Percentiles rank a stretch among this genome's conserved stretches.
Conservation (phyloP, 1,140 invertebrate genomes). For the Rhopalosiphum padi region DNA sequence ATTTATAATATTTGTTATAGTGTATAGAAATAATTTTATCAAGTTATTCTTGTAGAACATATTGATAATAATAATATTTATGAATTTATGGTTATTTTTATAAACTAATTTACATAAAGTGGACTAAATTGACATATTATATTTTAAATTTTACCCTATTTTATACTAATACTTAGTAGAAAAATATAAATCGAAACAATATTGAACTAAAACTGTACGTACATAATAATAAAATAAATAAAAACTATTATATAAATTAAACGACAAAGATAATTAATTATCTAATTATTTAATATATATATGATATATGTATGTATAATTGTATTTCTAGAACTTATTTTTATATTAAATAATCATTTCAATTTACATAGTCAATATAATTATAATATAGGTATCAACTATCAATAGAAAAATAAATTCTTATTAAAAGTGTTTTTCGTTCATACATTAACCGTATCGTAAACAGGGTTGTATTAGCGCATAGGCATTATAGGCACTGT, state of each 20-base stretch:
- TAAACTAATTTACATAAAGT: background rate
- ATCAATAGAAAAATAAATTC: background rate
- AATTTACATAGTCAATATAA: background rate
- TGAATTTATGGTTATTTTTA: background rate
- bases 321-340: background rate
- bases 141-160: no score
- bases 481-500: no score
- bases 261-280: background rate
- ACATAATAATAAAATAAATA: background rate
- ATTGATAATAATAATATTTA: background rate
- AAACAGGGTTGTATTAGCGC: no score
- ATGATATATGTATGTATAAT: no score
- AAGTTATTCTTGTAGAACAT: background rate
- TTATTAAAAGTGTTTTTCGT: background rate
- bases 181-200: no score
- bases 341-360: background rate
- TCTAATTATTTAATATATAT: no score
- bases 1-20: background rate
- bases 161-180: no score
- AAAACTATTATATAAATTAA: background rate
- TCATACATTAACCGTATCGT: background rate
- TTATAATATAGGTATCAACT: background rate
- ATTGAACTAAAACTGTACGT: no score
- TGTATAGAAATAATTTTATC: background rate
- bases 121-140: background rate